Percentiles rank a stretch among this genome's conserved stretches.
phyloP scores from a whole-genome alignment of 92 coral and sea anemone species.

The Phymanthus crucifer region DNA sequence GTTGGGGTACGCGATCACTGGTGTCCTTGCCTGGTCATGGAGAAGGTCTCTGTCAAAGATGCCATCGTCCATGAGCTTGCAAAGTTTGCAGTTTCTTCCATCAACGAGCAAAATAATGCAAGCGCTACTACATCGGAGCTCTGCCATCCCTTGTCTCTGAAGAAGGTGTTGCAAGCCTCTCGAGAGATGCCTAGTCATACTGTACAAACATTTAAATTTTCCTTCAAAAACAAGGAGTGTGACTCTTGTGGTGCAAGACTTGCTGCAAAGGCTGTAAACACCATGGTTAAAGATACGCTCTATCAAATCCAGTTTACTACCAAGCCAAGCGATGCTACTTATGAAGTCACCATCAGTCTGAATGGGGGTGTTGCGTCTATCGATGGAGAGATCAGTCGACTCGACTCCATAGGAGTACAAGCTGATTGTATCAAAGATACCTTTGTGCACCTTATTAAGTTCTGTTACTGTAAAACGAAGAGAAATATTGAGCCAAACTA shows the following conservation, averaged over 20 bases:
- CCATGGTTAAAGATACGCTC: conserved; percentile 51
- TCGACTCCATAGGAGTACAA: conserved; percentile 51
- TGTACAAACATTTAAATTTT: conserved; percentile 58
- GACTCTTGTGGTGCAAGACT: conserved; percentile 59
- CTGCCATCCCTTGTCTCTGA: conserved; percentile 57
- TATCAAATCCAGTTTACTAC: conserved; percentile 84
- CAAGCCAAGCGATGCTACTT: conserved; percentile 69
- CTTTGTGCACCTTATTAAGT: conserved; percentile 39
- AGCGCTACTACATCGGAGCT: conserved; percentile 9
- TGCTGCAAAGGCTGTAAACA: conserved; percentile 58
- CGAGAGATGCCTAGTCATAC: conserved; percentile 78
- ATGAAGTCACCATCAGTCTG: conserved; percentile 73
- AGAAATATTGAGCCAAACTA: not conserved
- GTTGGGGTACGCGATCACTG: conserved; percentile 56
- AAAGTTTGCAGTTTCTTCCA: conserved; percentile 46
- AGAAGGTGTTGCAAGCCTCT: conserved; percentile 54
- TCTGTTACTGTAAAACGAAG: conserved; percentile 30
- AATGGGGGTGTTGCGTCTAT: conserved; percentile 48
- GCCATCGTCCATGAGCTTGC: conserved; percentile 52
- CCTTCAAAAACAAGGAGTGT: conserved; percentile 50
- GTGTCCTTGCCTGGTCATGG: conserved; percentile 65
- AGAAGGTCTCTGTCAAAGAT: conserved; percentile 52
- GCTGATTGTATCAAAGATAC: conserved; percentile 56
- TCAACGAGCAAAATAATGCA: conserved; percentile 55
- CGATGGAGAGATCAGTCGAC: conserved; percentile 61